Base-by-base conservation (phyloP, 2,888 invertebrate species). In the Hypercompe scribonia region DNA sequence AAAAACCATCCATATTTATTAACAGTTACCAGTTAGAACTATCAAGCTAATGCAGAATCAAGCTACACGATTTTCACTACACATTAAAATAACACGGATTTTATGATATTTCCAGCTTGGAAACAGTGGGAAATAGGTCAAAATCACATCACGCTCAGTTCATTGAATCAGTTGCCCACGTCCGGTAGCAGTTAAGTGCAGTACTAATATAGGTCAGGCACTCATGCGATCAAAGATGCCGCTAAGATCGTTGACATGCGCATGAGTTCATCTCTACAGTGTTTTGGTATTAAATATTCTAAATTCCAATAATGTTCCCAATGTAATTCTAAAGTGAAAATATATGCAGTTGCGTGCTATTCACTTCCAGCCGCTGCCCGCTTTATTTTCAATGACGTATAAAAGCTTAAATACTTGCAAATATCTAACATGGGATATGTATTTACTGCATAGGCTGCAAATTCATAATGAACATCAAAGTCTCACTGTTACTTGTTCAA, bases 181-280 rank as follows among this genome's bases (percentile, higher is more conserved):
- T 92, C 91, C 92, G 90, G 89, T 73, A 80, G 68, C 72, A 76
- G 83, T 80, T 81, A 87, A 87, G 83, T 88, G 86, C 87, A 87
- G 77, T 71, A 68, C 72, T 86, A 85, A 90, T 87, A 76, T 93
- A 86, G 93, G 93, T 93, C 93, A 93, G 74, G 69, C 82, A 83
- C 75, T 77, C 75, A 69, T 72, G 63, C 79, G 86, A 89, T 92
- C 92, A 92, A 93, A 93, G 88, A 82, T 71, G 88, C 91, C 92
- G 92, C 89, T 81, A 78, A 77, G 91, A 87, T 84, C 90, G 84
- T 88, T 90, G 91, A 90, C 89, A 80, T 84, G 79, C 78, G 74
- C 74, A 21, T 54, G 84, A 81, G 86, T 85, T 86, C 86, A 82
- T 85, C 76, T 84, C 79, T 82, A 81, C 82, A 87, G 86, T 74